Percentiles rank a stretch among this genome's conserved stretches.
Evolutionary conservation across 2,888 invertebrate genomes (phyloP).

Genomic region (Geophilus truncorum): DNA sequence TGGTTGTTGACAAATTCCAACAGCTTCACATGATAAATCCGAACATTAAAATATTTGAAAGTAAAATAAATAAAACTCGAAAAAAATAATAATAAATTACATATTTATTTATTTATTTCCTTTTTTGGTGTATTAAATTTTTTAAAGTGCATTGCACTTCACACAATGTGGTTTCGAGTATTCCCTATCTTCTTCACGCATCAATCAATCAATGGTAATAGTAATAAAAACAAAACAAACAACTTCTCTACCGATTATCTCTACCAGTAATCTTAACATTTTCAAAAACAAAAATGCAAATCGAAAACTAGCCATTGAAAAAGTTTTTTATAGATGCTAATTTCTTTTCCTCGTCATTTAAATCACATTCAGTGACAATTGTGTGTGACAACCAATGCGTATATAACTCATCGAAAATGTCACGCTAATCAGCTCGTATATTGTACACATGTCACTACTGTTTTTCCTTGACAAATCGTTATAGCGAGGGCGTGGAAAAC

Average conservation of each 20-base stretch:
- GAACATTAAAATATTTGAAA: neutral
- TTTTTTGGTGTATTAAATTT: neutral
- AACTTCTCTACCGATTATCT: neutral
- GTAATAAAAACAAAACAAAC: neutral
- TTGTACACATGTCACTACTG: slow-evolving; percentile 13
- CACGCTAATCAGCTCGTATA: slow-evolving; percentile 25
- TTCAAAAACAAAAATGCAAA: neutral
- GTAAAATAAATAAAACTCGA: neutral
- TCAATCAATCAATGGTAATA: slow-evolving; percentile 4
- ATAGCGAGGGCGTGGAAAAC: neutral
- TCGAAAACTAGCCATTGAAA: neutral
- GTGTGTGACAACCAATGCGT: slow-evolving; percentile 25
- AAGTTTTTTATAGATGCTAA: neutral
- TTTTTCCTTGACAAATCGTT: slow-evolving; percentile 25
- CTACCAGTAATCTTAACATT: neutral
- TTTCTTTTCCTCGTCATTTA: slow-evolving; percentile 2
- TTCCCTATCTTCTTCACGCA: neutral
- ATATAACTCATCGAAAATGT: slow-evolving; percentile 27
- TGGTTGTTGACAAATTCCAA: neutral
- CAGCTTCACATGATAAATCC: neutral
- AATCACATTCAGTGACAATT: slow-evolving; percentile 19
- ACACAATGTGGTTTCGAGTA: neutral
- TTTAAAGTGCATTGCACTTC: neutral
- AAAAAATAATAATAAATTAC: too few species aligned
- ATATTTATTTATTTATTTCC: neutral